Percentiles rank a stretch among this genome's conserved stretches.
Conservation (phyloP, 2,797 vertebrate genomes). For the Mormyrus proboscirostris region DNA sequence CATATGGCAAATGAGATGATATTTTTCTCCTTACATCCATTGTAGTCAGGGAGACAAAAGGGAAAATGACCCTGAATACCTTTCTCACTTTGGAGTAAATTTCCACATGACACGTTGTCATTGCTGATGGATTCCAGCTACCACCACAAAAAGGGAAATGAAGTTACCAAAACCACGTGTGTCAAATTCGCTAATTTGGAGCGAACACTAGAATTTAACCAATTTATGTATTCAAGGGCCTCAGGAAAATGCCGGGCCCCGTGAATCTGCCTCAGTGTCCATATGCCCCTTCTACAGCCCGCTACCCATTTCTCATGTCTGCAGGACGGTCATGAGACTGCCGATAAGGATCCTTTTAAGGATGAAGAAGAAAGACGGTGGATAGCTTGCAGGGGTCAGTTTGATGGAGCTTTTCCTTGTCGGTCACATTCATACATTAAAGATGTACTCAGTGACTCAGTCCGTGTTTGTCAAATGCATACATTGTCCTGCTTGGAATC, state of each 20-base stretch:
- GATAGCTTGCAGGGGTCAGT: background rate
- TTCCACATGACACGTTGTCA: background rate
- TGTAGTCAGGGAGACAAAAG: background rate
- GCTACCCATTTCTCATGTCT: background rate
- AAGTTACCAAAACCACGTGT: background rate
- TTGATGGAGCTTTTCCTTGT: background rate
- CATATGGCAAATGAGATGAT: background rate
- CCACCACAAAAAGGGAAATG: background rate
- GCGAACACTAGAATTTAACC: background rate
- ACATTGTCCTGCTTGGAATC: background rate
- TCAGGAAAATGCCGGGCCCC: background rate
- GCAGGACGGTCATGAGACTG: background rate
- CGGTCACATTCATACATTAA: background rate
- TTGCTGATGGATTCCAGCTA: background rate
- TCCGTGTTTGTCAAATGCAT: background rate
- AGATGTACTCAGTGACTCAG: background rate
- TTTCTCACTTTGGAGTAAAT: background rate
- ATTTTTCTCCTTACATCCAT: background rate
- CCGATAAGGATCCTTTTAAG: background rate
- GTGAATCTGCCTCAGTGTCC: background rate
- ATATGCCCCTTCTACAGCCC: background rate
- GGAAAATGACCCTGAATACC: background rate
- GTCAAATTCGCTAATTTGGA: background rate
- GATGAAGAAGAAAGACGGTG: background rate
- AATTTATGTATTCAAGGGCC: background rate